Evolutionary conservation across 2,888 invertebrate genomes (phyloP).

Genomic region (Ephialtes manifestator): DNA sequence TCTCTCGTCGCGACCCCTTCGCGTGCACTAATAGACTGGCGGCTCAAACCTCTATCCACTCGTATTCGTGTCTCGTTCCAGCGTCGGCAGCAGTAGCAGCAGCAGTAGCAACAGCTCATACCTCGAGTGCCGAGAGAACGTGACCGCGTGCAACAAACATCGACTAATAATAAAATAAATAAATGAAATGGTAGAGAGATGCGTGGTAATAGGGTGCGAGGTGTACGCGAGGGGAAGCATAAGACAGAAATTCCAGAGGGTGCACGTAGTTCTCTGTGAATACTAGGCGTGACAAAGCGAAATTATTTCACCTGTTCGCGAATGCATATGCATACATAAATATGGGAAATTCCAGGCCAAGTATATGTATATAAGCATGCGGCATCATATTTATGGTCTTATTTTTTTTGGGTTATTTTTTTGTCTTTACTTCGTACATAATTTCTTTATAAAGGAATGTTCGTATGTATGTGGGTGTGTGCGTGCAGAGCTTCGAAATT

Average conservation of each 20-base stretch:
- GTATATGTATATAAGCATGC: background rate
- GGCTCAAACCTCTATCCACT: slow-evolving; percentile 24
- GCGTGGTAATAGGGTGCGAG: background rate
- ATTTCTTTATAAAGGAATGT: too few species aligned
- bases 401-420: background rate
- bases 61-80: slow-evolving; percentile 13
- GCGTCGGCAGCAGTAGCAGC: background rate
- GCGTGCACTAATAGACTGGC: slow-evolving; percentile 56
- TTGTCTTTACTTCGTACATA: background rate
- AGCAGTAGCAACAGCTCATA: slow-evolving; percentile 9
- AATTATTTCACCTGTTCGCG: slow-evolving; percentile 68
- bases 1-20: slow-evolving; percentile 37
- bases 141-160: slow-evolving; percentile 64
- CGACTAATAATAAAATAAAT: slow-evolving; percentile 65
- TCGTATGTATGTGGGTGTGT: too few species aligned
- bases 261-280: background rate
- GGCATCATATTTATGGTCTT: background rate
- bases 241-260: slow-evolving; percentile 44
- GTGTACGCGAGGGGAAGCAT: slow-evolving; percentile 24
- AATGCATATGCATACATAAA: slow-evolving; percentile 38
- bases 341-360: background rate
- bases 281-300: slow-evolving; percentile 56
- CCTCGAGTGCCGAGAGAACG: slow-evolving; percentile 60
- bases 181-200: slow-evolving; percentile 27
- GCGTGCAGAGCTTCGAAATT: too few species aligned